A percentile compares a stretch with the other conserved stretches of the same genome.
Evolutionary conservation across 92 coral and sea anemone species (phyloP).

Genomic region (Epizoanthus ramosus): DNA sequence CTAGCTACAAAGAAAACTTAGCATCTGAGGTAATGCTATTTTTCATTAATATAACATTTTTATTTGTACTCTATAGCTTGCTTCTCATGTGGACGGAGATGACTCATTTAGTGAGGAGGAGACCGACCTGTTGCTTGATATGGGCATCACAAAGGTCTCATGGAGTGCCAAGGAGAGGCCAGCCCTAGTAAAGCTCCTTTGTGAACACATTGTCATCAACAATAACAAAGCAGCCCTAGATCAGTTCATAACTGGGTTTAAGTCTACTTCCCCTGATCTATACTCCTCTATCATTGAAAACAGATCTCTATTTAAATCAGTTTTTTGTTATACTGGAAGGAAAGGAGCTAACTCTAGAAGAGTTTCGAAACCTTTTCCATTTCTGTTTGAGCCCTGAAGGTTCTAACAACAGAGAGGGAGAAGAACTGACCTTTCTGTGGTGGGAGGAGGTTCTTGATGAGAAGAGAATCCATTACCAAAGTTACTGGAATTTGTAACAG

Average conservation of each 20-base stretch:
- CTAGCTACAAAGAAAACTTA: too few species aligned
- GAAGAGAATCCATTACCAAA: too few species aligned
- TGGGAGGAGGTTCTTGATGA: conserved; percentile 7
- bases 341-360: conserved; percentile 37
- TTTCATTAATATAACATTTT: too few species aligned
- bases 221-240: conserved; percentile 52
- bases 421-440: conserved; percentile 40
- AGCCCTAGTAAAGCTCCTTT: conserved; percentile 27
- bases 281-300: conserved; percentile 21
- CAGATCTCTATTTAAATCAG: conserved; percentile 20
- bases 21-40: too few species aligned
- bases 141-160: conserved; percentile 37
- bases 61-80: too few species aligned
- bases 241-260: conserved; percentile 44
- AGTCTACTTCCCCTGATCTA: conserved; percentile 27
- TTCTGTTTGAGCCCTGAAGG: conserved; percentile 34
- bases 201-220: conserved; percentile 48
- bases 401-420: conserved; percentile 44
- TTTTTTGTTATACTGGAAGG: conserved; percentile 45
- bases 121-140: conserved; percentile 29
- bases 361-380: conserved; percentile 49
- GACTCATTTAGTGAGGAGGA: background rate
- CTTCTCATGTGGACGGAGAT: too few species aligned
- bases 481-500: too few species aligned
- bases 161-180: conserved; percentile 51